These are phyloP conservation scores for Phrynosoma blainvillii DNA, from an alignment of 2,113 vertebrate species.

Conservation along the genomic window DNA sequence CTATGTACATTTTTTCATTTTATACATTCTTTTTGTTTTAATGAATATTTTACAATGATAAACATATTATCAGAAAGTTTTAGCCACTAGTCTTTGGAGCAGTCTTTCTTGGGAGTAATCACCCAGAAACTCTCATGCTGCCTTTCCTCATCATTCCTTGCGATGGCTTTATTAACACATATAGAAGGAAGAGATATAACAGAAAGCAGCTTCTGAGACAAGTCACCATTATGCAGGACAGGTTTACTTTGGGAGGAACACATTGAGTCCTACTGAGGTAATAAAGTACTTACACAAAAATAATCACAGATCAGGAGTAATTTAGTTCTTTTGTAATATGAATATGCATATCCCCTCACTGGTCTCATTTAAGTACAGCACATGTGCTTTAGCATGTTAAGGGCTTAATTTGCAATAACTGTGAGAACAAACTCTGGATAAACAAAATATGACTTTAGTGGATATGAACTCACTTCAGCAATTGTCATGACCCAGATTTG, in stretches of 20 bases:
- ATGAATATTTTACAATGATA: not conserved
- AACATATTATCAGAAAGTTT: not conserved
- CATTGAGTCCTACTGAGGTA: not conserved
- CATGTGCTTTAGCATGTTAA: not conserved
- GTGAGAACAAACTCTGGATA: not conserved
- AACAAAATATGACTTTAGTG: not conserved
- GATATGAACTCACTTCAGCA: not conserved
- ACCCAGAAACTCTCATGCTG: not conserved
- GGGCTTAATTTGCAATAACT: not conserved
- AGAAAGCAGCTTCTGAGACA: not conserved
- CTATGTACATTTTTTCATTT: no score
- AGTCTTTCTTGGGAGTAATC: not conserved
- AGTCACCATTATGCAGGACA: not conserved
- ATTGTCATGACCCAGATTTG: not conserved
- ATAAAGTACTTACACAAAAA: constrained; percentile 1
- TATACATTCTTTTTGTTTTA: no score
- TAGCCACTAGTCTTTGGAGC: not conserved
- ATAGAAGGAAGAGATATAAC: not conserved
- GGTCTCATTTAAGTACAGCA: not conserved
- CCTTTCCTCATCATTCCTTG: not conserved
- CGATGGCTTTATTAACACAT: not conserved
- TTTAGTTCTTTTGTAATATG: not conserved
- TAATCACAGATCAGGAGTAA: not conserved
- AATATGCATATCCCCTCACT: not conserved
- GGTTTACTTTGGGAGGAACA: not conserved